Base-by-base conservation (phyloP, 2,113 vertebrate species). In the Ophiodon elongatus region DNA sequence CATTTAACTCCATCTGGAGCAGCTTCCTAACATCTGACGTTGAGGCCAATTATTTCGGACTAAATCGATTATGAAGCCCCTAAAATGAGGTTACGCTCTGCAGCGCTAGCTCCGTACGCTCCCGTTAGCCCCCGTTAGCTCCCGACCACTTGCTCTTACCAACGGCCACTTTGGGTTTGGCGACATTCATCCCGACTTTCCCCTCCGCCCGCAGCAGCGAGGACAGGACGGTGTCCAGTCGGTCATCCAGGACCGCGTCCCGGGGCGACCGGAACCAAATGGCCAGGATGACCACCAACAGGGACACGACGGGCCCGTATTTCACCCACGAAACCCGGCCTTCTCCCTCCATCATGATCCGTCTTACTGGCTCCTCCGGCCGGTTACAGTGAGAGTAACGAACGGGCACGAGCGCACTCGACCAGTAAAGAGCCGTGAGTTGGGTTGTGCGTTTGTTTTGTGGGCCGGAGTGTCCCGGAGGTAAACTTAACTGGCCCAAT, bases 171-270 rank as follows among this genome's bases (percentile, higher is more conserved):
- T 84, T 91, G 17, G 96, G 96, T 91, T 94, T 93, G 29, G 85
- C 84, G 23, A 92, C 73, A 11, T 88, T 91, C 52, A 95, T 65
- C 2, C 92, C 95, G 69, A 94, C 96, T 89, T 96, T 97, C 6
- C 87, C 59, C 29, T 97, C 96, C 10, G 96, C 96, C 52, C 92
- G 94, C 4, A 97, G 94, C 66, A 97, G 85, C 4, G 96, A 97
- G 54, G 95, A 94, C 54, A 96, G 74, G 4, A 97, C 95, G 0
- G 78, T 79, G 82, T 96, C 95, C 71, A 97, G 84, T 6, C 96
- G 91, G 25, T 91, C 90, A 76, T 96, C 95, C 88, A 96, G 86
- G 6, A 37, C 88, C 0, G 66, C 82, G 70, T 85, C 52, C 67
- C 85, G 88, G 1, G 94, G 93, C 15, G 94, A 73, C 39, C 95